Percentiles rank a stretch among this genome's conserved stretches.
Conservation (phyloP, 1,140 invertebrate species). For the Augochlora pura region DNA sequence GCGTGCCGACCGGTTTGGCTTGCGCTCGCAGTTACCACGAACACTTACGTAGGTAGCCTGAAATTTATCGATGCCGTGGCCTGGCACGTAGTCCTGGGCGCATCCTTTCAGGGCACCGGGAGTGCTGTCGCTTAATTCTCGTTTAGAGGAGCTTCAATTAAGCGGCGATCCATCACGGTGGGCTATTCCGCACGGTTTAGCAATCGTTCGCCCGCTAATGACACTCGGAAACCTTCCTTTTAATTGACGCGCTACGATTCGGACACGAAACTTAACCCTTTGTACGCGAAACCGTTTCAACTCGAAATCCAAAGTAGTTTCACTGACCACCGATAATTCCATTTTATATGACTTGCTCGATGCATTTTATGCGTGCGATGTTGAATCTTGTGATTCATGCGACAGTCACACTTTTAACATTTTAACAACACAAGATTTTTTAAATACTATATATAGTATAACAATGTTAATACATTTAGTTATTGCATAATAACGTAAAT, state of each 20-base stretch:
- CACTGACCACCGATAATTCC: too few relatives aligned
- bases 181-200: not conserved
- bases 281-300: too few relatives aligned
- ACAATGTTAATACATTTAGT: too few relatives aligned
- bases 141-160: constrained; percentile 48
- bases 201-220: constrained; percentile 23
- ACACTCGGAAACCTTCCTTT: not conserved
- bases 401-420: too few relatives aligned
- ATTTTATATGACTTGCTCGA: too few relatives aligned
- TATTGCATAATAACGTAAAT: too few relatives aligned
- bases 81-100: constrained; percentile 23
- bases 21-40: constrained; percentile 41
- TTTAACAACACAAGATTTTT: too few relatives aligned
- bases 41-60: constrained; percentile 55
- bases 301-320: too few relatives aligned
- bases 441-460: too few relatives aligned
- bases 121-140: constrained; percentile 43
- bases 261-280: too few relatives aligned
- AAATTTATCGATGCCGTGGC: constrained; percentile 49
- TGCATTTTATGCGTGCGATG: too few relatives aligned
- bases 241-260: not conserved
- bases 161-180: constrained; percentile 35
- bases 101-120: constrained; percentile 29
- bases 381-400: too few relatives aligned
- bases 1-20: constrained; percentile 72